phyloP scores from a whole-genome alignment of 1,140 invertebrate species.

The Wasmannia auropunctata region DNA sequence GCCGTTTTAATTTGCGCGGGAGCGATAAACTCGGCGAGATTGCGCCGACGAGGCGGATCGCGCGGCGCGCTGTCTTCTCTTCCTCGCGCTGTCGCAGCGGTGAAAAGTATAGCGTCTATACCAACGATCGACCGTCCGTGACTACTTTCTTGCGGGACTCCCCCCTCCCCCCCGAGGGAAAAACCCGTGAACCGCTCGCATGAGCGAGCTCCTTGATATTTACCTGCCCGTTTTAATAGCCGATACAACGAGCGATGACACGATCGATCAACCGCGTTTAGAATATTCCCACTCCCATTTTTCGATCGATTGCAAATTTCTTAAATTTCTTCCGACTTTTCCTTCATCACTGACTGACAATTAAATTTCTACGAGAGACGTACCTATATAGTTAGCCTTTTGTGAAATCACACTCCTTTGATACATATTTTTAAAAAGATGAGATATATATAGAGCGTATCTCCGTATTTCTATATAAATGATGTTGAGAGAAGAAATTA shows the following conservation, averaged over 20 bases:
- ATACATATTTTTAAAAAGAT: no score
- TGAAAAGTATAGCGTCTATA: background rate
- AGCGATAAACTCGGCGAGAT: conserved; percentile 1
- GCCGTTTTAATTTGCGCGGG: background rate
- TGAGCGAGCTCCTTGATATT: background rate
- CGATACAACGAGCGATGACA: background rate
- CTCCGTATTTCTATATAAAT: background rate
- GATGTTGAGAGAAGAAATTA: background rate
- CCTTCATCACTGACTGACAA: background rate
- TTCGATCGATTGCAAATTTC: background rate
- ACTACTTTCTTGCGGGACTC: background rate
- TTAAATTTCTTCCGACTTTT: background rate
- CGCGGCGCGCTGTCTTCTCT: no score
- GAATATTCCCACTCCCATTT: no score
- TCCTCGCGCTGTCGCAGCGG: background rate
- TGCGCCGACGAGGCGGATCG: background rate
- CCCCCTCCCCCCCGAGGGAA: background rate
- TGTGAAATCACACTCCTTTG: no score
- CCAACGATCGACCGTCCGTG: conserved; percentile 11
- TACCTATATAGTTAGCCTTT: background rate
- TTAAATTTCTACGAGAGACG: background rate
- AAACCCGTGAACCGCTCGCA: conserved; percentile 1
- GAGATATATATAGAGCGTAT: background rate
- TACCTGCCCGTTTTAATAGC: conserved; percentile 14
- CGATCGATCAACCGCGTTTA: no score